Base-by-base conservation (phyloP, 2,888 invertebrate genomes). In the Diarsia mendica region DNA sequence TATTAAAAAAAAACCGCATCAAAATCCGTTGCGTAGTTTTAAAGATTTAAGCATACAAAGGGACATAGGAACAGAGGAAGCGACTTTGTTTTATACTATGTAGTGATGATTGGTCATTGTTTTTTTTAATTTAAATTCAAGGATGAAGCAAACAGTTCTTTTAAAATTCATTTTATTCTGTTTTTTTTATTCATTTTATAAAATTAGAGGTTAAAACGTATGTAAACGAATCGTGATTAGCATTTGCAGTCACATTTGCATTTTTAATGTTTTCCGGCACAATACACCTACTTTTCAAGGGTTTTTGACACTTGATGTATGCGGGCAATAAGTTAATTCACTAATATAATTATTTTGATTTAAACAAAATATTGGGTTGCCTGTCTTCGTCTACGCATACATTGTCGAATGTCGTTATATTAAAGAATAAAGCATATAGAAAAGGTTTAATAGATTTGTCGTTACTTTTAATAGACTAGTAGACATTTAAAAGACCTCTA, bases 141-240 rank as follows among this genome's bases (percentile, higher is more conserved):
- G 28, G 28, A 28, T 28, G 1, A 28, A 28, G 39, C 39, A 23
- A 13, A n/a, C 11, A 55, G 23, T 13, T 23, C 23, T 23, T 23
- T 23, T 23, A 23, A 23, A 53, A n/a, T 53, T 4, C 53, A 53
- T 44, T 11, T 39, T 10, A 0, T 39, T 3, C 1, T 53, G 20
- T n/a, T n/a, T 33, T 10, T 63, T 63, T 70, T 18, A 70, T 49
- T 64, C 39, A 70, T n/a, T 44, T 39, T 55, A 28, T 23, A 10
- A 55, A 8, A 55, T 13, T 55, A 39, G 3, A 23, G n/a, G 15
- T 23, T 18, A 6, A n/a, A 11, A 9, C 39, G 6, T 49, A 39
- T 20, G 51, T 23, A n/a, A 23, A 60, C 11, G 44, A 9, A 44
- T 49, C 49, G 9, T 8, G n/a, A 51, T 61, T 39, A n/a, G 23